These are phyloP conservation scores for Melikaiella ostensackeni DNA, from an alignment of 2,888 invertebrate species.

Conservation along the genomic window DNA sequence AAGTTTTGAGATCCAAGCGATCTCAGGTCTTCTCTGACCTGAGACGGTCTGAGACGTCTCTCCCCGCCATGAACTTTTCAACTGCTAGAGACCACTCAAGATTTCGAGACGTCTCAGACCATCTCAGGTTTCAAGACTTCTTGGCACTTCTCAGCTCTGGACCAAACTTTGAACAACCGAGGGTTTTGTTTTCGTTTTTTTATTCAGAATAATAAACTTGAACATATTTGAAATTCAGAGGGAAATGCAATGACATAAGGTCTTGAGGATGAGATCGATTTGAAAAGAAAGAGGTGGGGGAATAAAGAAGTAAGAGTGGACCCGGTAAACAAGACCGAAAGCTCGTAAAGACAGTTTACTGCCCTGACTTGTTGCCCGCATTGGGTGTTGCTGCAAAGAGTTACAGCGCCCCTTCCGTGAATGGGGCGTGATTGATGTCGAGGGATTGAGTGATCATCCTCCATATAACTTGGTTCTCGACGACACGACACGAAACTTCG, in stretches of 20 bases:
- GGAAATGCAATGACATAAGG: background rate
- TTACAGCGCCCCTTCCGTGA: constrained; percentile 48
- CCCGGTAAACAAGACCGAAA: constrained; percentile 47
- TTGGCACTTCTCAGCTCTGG: no score
- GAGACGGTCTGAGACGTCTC: no score
- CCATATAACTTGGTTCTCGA: constrained; percentile 52
- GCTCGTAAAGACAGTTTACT: constrained; percentile 51
- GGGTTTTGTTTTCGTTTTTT: no score
- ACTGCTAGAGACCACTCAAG: no score
- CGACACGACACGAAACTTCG: constrained; percentile 11
- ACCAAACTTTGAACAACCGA: no score
- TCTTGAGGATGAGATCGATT: background rate
- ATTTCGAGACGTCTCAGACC: no score
- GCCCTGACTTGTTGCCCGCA: constrained; percentile 46
- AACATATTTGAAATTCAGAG: no score
- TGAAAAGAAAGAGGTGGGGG: background rate
- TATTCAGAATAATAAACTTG: no score
- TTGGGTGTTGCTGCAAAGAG: constrained; percentile 42
- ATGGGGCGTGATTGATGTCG: constrained; percentile 71
- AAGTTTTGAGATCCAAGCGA: no score
- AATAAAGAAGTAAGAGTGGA: constrained; percentile 27
- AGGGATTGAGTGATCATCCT: constrained; percentile 72
- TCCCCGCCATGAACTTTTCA: no score
- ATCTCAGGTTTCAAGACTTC: no score
- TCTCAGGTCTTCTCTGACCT: no score